phyloP scores from a whole-genome alignment of 2,888 invertebrate species.

The Nesidiocoris tenuis region DNA sequence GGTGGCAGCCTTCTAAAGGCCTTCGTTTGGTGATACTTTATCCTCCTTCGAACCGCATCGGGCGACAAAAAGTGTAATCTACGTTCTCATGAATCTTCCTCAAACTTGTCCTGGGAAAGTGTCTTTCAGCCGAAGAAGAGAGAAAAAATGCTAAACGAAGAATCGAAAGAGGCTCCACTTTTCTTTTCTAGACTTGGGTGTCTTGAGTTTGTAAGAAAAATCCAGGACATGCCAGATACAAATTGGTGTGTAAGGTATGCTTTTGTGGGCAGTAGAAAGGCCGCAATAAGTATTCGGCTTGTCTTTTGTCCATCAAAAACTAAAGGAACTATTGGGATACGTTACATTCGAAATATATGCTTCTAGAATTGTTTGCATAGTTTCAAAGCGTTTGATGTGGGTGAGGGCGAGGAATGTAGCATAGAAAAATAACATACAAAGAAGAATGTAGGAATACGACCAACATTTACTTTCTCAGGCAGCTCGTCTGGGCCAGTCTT shows the following conservation, averaged over 20 bases:
- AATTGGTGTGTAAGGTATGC: too few species aligned
- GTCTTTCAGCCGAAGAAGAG: background rate
- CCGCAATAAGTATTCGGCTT: too few species aligned
- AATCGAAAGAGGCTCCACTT: conserved; percentile 2
- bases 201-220: too few species aligned
- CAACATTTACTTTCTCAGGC: conserved; percentile 9
- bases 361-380: too few species aligned
- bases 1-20: background rate
- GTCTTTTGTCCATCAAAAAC: too few species aligned
- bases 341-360: too few species aligned
- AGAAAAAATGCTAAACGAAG: background rate
- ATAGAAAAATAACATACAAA: background rate
- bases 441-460: conserved; percentile 14
- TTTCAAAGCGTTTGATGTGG: too few species aligned
- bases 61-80: background rate
- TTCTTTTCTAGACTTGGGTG: too few species aligned
- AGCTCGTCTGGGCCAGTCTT: background rate
- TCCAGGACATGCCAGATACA: too few species aligned
- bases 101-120: background rate
- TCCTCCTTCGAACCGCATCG: background rate
- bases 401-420: too few species aligned
- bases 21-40: background rate
- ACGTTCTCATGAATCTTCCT: background rate
- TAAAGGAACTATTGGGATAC: too few species aligned
- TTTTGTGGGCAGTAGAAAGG: too few species aligned